These are phyloP conservation scores for Pristionchus japonicus DNA, from an alignment of 2,888 invertebrate genomes.

Conservation along the genomic window DNA sequence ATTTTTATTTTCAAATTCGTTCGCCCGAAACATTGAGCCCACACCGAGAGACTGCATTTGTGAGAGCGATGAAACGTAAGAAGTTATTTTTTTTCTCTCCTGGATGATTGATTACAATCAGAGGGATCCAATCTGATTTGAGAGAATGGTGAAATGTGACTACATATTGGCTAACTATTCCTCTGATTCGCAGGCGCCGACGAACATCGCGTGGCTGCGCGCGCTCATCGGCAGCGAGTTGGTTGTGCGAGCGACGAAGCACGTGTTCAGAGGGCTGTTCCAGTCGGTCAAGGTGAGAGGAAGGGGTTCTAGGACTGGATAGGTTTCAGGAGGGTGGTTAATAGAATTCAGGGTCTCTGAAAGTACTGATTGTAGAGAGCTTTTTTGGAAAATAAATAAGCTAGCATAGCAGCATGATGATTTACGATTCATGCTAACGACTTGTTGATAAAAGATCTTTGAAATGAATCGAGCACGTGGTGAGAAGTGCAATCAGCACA, in stretches of 20 bases:
- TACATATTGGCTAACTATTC: too few species aligned
- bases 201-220: conserved; percentile 51
- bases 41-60: neutral
- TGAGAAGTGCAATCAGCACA: too few species aligned
- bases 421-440: neutral
- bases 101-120: too few species aligned
- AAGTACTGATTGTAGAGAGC: neutral
- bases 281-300: conserved; percentile 37
- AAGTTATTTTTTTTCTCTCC: too few species aligned
- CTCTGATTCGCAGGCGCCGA: conserved; percentile 81
- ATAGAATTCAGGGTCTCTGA: neutral
- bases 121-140: neutral
- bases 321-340: neutral
- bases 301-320: neutral
- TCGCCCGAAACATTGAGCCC: neutral
- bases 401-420: neutral
- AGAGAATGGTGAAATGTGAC: neutral
- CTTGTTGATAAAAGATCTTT: neutral
- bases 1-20: neutral
- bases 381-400: neutral
- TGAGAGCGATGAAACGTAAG: neutral
- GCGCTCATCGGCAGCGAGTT: conserved; percentile 91
- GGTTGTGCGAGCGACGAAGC: conserved; percentile 90
- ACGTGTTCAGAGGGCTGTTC: conserved; percentile 84
- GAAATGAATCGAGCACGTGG: neutral